Evolutionary conservation across 2,113 vertebrate species (phyloP).

Genomic region (Chaetura pelagica): DNA sequence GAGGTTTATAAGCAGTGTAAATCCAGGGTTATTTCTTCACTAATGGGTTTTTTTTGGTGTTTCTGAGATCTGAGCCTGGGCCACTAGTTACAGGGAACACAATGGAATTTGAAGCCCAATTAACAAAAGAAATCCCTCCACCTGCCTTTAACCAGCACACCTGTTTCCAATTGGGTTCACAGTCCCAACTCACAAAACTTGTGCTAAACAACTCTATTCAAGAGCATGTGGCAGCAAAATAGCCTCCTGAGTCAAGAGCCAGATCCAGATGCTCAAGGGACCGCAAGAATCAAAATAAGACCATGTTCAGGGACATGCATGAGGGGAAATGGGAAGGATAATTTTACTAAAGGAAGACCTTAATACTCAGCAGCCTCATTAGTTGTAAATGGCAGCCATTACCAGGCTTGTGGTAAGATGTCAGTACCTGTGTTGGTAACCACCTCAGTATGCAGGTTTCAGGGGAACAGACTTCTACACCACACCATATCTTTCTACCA

Average conservation of each 20-base stretch:
- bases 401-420: neutral
- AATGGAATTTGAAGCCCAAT: constrained; percentile 56
- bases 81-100: constrained; percentile 31
- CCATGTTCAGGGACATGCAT: neutral
- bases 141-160: constrained; percentile 51
- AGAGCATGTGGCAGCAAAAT: constrained; percentile 27
- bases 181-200: constrained; percentile 43
- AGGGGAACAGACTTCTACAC: neutral
- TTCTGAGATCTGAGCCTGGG: neutral
- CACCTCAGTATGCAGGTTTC: neutral
- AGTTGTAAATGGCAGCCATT: neutral
- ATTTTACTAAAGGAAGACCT: neutral
- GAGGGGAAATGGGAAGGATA: neutral
- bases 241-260: neutral
- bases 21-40: neutral
- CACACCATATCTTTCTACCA: neutral
- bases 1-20: neutral
- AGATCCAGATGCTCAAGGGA: constrained; percentile 39
- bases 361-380: neutral
- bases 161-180: constrained; percentile 48
- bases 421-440: neutral
- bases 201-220: constrained; percentile 12
- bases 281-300: constrained; percentile 28
- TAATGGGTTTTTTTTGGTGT: constrained; percentile 7
- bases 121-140: constrained; percentile 55